Evolutionary conservation across 2,113 vertebrate species (phyloP).

Genomic region (Erythrolamprus reginae): DNA sequence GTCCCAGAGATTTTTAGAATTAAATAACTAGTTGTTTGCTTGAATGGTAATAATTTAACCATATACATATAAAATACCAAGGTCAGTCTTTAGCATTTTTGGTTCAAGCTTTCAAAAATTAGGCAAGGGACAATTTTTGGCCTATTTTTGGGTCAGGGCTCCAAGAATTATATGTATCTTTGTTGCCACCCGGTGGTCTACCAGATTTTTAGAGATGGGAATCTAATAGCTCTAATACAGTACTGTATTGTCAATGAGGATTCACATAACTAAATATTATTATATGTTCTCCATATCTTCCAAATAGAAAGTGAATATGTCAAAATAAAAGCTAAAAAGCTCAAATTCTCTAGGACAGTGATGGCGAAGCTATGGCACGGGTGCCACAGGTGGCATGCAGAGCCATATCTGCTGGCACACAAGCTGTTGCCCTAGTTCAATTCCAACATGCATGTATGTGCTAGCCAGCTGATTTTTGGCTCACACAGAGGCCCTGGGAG

Average conservation of each 20-base stretch:
- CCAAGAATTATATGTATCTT: background rate
- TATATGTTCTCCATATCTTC: background rate
- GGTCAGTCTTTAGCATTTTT: background rate
- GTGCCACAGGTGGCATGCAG: too few species aligned
- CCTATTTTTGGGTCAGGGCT: background rate
- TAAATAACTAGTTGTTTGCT: background rate
- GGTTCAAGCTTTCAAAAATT: background rate
- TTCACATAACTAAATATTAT: background rate
- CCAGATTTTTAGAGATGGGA: background rate
- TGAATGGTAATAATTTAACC: background rate
- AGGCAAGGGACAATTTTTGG: background rate
- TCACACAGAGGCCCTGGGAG: too few species aligned
- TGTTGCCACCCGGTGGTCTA: background rate
- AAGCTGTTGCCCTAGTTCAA: too few species aligned
- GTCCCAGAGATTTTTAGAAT: background rate
- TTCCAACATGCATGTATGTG: too few species aligned
- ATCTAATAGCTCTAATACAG: background rate
- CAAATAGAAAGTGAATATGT: background rate
- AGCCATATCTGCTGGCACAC: too few species aligned
- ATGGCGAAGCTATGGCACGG: too few species aligned
- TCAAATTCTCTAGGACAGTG: background rate
- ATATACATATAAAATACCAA: background rate
- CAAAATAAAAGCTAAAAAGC: background rate
- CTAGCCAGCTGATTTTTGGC: too few species aligned
- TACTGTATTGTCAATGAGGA: background rate